These are phyloP conservation scores for Mormyrus lacerda DNA, from an alignment of 2,113 vertebrate species.

Conservation along the genomic window DNA sequence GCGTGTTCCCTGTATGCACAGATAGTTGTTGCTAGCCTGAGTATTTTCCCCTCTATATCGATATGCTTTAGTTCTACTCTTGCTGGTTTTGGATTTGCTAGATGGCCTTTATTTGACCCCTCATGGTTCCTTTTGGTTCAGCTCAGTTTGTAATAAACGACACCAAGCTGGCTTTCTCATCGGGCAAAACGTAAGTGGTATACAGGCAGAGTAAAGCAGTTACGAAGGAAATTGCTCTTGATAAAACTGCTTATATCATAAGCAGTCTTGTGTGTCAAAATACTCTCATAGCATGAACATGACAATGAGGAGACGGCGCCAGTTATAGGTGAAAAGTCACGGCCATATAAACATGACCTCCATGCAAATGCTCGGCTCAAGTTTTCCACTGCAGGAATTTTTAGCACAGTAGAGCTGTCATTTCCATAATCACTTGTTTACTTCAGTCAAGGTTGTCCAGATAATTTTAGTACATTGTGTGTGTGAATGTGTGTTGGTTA, in stretches of 20 bases:
- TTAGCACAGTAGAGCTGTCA: background rate
- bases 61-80: background rate
- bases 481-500: background rate
- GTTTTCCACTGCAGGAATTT: background rate
- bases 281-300: background rate
- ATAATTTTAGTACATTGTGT: background rate
- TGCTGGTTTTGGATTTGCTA: background rate
- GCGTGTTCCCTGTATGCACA: background rate
- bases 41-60: background rate
- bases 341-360: background rate
- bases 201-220: background rate
- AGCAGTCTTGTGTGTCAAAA: slow-evolving; percentile 20
- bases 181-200: background rate
- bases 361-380: background rate
- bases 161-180: background rate
- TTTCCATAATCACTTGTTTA: background rate
- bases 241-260: background rate
- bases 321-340: slow-evolving; percentile 5
- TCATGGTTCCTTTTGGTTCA: background rate
- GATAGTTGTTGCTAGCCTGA: background rate
- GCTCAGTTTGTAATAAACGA: no score
- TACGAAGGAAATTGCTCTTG: background rate
- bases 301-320: background rate
- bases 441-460: background rate
- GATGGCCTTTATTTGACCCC: background rate